Evolutionary conservation across 2,888 invertebrate species (phyloP).

Genomic region (Calephelis perditalis): DNA sequence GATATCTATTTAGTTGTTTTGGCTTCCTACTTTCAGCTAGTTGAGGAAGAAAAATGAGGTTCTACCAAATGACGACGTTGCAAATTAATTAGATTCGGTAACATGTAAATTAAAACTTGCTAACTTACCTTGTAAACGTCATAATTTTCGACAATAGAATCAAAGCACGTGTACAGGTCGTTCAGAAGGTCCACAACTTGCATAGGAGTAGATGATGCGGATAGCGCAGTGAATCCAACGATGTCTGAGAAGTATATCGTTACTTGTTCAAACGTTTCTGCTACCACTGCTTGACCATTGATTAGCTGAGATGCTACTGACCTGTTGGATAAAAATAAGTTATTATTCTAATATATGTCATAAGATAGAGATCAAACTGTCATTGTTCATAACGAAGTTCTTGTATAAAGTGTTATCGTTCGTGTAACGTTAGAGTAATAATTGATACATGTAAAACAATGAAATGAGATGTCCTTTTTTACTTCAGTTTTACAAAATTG

Average conservation of each 20-base stretch:
- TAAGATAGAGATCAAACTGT: too few relatives aligned
- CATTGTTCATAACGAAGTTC: too few relatives aligned
- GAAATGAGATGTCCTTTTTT: too few relatives aligned
- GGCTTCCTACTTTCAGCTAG: too few relatives aligned
- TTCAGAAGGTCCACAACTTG: constrained; percentile 97
- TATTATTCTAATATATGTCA: too few relatives aligned
- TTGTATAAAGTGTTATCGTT: too few relatives aligned
- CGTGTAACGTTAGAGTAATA: too few relatives aligned
- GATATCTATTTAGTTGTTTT: too few relatives aligned
- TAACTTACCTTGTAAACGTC: constrained; percentile 94
- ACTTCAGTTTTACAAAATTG: too few relatives aligned
- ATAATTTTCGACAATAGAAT: constrained; percentile 96
- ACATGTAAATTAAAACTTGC: too few relatives aligned
- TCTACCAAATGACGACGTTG: neutral
- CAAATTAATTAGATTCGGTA: neutral
- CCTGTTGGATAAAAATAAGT: constrained; percentile 46
- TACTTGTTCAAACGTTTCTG: constrained; percentile 94
- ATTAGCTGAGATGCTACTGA: constrained; percentile 95
- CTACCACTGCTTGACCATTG: constrained; percentile 91
- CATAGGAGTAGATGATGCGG: constrained; percentile 93
- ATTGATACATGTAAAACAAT: too few relatives aligned
- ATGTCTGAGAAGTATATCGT: constrained; percentile 96
- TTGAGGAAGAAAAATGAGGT: neutral
- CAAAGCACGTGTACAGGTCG: constrained; percentile 98
- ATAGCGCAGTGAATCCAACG: constrained; percentile 93